A percentile compares a stretch with the other conserved stretches of the same genome.
phyloP scores from a whole-genome alignment of 2,888 invertebrate genomes.

The Chloromyia formosa region DNA sequence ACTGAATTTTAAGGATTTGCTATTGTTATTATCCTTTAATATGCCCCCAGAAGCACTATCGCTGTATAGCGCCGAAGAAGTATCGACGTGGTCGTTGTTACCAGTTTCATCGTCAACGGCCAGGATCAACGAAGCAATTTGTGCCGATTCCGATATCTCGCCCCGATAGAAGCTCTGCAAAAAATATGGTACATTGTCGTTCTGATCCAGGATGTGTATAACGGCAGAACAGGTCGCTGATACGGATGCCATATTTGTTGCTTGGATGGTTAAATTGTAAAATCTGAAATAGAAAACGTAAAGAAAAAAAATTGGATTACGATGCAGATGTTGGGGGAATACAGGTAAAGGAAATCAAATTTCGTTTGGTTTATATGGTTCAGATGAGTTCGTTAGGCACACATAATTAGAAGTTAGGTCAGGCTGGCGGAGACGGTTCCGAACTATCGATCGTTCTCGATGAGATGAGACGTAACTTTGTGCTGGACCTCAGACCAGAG shows the following conservation, averaged over 20 bases:
- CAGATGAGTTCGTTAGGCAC: no score
- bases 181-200: constrained; percentile 84
- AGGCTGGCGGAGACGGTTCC: no score
- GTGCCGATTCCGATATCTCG: constrained; percentile 78
- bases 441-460: no score
- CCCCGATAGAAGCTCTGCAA: constrained; percentile 73
- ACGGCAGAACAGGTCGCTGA: constrained; percentile 75
- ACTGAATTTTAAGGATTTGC: constrained; percentile 12
- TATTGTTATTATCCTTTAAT: constrained; percentile 1
- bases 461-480: no score
- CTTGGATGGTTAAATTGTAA: constrained; percentile 84
- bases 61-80: no score
- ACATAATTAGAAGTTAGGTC: no score
- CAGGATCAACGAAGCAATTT: constrained; percentile 77
- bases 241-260: constrained; percentile 86
- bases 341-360: no score
- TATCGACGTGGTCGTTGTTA: constrained; percentile 21
- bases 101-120: constrained; percentile 63
- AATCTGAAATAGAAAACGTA: constrained; percentile 59
- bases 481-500: no score
- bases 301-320: not conserved
- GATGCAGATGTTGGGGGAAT: not conserved
- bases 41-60: not conserved
- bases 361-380: no score
- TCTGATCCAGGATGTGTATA: constrained; percentile 87